phyloP scores from a whole-genome alignment of 2,797 vertebrate genomes.

The Spinus olivaceus region DNA sequence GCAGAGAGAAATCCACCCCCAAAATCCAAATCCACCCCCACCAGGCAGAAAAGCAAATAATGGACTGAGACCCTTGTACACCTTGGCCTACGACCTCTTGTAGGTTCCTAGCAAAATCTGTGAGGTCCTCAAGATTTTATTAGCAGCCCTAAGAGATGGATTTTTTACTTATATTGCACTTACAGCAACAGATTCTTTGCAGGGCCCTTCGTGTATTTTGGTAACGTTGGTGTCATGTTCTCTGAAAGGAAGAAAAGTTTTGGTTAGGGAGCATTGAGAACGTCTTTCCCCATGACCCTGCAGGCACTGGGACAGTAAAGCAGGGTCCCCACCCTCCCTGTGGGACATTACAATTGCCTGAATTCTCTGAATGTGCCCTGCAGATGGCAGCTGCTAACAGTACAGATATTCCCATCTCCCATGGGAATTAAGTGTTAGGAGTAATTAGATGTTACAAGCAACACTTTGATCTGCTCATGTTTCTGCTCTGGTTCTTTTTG shows the following conservation, averaged over 20 bases:
- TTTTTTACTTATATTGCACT: not conserved
- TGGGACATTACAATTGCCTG: not conserved
- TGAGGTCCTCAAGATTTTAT: not conserved
- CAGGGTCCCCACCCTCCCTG: not conserved
- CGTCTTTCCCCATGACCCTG: not conserved
- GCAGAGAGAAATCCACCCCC: not conserved
- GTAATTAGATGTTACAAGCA: not conserved
- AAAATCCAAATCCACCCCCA: not conserved
- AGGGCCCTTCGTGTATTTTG: constrained; percentile 37
- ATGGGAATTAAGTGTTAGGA: not conserved
- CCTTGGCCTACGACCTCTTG: not conserved
- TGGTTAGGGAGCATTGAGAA: not conserved
- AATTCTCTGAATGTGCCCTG: not conserved
- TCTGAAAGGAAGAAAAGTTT: constrained; percentile 27
- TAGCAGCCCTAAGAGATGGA: not conserved
- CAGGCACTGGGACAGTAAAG: not conserved
- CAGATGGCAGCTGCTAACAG: not conserved
- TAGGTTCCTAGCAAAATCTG: not conserved
- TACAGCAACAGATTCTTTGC: not conserved
- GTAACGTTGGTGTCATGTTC: not conserved
- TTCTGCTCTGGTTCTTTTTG: not conserved
- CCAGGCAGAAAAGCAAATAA: not conserved
- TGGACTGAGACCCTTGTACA: accelerated
- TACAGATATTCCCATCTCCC: not conserved
- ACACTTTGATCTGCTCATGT: not conserved